These are phyloP conservation scores for Drosophila mayri DNA, from an alignment of 1,140 invertebrate species.

Conservation along the genomic window DNA sequence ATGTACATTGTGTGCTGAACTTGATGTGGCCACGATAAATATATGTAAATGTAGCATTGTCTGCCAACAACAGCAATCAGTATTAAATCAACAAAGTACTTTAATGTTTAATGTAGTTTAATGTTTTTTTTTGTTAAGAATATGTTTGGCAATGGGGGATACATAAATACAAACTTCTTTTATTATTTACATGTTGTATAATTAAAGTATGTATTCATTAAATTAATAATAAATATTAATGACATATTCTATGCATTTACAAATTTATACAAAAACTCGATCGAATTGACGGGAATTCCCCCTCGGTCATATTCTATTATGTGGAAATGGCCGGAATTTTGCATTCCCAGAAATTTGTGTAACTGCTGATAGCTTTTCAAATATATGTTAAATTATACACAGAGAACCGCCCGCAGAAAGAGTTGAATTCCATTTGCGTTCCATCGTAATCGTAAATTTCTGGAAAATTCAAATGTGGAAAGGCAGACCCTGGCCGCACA, in stretches of 20 bases:
- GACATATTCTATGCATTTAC: not conserved
- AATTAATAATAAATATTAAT: not conserved
- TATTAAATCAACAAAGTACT: conserved; percentile 23
- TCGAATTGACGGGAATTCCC: conserved; percentile 24
- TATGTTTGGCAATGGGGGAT: not conserved
- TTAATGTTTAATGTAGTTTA: conserved; percentile 39
- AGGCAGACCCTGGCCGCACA: not conserved
- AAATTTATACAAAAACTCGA: not conserved
- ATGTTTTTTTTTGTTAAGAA: conserved; percentile 8
- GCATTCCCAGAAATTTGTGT: not conserved
- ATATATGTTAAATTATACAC: conserved; percentile 42
- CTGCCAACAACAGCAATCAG: conserved; percentile 22
- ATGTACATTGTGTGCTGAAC: conserved; percentile 26
- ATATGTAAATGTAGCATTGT: conserved; percentile 48
- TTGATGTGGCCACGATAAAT: conserved; percentile 50
- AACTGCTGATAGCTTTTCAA: conserved; percentile 22
- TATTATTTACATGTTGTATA: not conserved
- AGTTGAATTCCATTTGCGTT: conserved; percentile 33
- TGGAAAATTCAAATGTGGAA: conserved; percentile 24
- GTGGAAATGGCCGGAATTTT: conserved; percentile 1
- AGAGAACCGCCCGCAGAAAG: conserved; percentile 29
- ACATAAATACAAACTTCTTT: not conserved
- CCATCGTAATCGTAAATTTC: conserved; percentile 42
- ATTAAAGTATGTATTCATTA: not conserved
- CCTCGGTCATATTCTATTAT: conserved; percentile 3